phyloP scores from a whole-genome alignment of 2,888 invertebrate genomes.

The Hyposoter dolosus region DNA sequence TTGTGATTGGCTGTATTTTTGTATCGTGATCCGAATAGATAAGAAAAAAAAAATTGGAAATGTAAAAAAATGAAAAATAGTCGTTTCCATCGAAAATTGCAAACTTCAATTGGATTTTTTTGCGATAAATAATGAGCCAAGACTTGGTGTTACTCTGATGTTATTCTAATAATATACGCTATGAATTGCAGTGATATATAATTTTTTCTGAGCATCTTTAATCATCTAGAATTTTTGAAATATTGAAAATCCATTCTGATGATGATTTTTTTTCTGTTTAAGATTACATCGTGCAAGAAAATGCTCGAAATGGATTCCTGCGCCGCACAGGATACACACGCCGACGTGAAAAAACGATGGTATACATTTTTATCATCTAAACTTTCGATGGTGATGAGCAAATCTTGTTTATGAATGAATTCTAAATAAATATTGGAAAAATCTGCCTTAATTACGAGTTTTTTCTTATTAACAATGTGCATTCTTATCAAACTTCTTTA shows the following conservation, averaged over 20 bases:
- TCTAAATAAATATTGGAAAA: background rate
- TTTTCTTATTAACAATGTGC: slow-evolving; percentile 17
- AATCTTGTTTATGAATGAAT: background rate
- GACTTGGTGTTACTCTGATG: slow-evolving; percentile 68
- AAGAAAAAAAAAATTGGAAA: background rate
- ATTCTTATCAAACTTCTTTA: slow-evolving; percentile 24
- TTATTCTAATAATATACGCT: slow-evolving; percentile 74
- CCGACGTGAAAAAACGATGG: background rate
- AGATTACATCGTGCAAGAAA: slow-evolving; percentile 27
- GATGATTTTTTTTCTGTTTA: slow-evolving; percentile 44
- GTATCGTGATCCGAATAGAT: background rate
- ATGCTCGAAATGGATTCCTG: background rate
- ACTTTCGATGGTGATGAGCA: background rate
- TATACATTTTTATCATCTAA: background rate
- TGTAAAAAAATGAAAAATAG: no score
- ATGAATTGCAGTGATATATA: slow-evolving; percentile 72
- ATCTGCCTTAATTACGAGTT: background rate
- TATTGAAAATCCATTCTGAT: slow-evolving; percentile 26
- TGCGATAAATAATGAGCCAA: background rate
- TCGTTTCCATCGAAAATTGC: background rate
- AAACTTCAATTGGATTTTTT: background rate
- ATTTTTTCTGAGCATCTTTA: slow-evolving; percentile 66
- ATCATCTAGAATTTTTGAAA: slow-evolving; percentile 27
- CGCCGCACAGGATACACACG: background rate
- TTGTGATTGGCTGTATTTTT: background rate